Conservation (phyloP, 2,113 vertebrate genomes). For the Carassius carassius region DNA sequence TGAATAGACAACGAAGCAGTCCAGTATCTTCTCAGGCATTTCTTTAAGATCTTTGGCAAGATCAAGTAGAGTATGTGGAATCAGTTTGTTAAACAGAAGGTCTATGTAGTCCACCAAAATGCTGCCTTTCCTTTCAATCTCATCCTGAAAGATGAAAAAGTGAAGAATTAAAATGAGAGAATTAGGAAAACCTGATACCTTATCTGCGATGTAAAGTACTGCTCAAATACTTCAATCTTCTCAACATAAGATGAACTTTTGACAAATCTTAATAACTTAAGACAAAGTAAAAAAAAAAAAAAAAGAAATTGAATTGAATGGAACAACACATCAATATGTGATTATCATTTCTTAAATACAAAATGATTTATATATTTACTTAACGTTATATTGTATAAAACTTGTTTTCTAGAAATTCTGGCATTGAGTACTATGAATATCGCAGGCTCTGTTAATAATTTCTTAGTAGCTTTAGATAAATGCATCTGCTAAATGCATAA, state of each 20-base stretch:
- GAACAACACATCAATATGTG: background rate
- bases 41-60: slow-evolving; percentile 82
- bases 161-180: background rate
- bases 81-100: slow-evolving; percentile 72
- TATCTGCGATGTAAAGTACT: slow-evolving; percentile 86
- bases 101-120: slow-evolving; percentile 95
- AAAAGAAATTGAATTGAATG: too few relatives aligned
- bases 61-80: slow-evolving; percentile 73
- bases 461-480: background rate
- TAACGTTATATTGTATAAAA: too few relatives aligned
- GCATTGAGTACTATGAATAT: background rate
- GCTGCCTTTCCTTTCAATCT: slow-evolving; percentile 97
- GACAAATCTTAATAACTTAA: too few relatives aligned
- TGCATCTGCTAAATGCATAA: background rate
- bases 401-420: background rate
- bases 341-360: background rate
- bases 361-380: too few relatives aligned
- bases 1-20: slow-evolving; percentile 93
- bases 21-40: slow-evolving; percentile 87
- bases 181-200: slow-evolving; percentile 75
- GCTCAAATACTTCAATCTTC: slow-evolving; percentile 93
- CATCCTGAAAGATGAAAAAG: slow-evolving; percentile 81
- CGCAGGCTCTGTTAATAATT: background rate
- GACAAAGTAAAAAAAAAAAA: too few relatives aligned
- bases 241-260: slow-evolving; percentile 63